A percentile compares a stretch with the other conserved stretches of the same genome.
Evolutionary conservation across 2,113 vertebrate species (phyloP).

Genomic region (Siphamia tubifer): DNA sequence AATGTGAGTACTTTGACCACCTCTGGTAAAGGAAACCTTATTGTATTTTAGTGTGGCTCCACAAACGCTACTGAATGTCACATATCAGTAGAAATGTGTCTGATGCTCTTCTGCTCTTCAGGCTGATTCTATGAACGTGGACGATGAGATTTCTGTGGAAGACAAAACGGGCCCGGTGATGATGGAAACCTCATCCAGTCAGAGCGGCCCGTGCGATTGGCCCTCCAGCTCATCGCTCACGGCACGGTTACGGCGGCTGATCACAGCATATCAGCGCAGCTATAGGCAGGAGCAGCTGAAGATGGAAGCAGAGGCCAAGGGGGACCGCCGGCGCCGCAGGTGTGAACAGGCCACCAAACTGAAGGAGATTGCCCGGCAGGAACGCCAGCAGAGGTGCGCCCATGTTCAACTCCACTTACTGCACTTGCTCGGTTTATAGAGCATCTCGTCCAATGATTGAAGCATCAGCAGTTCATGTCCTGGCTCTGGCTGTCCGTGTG

Average conservation of each 20-base stretch:
- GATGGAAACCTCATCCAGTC: conserved; percentile 53
- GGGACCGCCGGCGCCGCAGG: conserved; percentile 85
- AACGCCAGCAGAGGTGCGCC: conserved; percentile 87
- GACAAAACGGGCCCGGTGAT: conserved; percentile 74
- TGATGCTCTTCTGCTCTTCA: conserved; percentile 65
- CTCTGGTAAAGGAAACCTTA: too few relatives aligned
- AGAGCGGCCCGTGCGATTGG: conserved; percentile 82
- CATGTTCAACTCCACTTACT: too few relatives aligned
- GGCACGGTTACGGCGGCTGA: conserved; percentile 86
- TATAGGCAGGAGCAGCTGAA: conserved; percentile 92
- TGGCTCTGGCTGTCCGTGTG: too few relatives aligned
- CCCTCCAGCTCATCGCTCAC: conserved; percentile 89
- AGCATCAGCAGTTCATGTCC: too few relatives aligned
- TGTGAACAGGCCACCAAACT: conserved; percentile 91
- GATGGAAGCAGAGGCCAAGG: conserved; percentile 90
- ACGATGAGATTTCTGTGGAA: conserved; percentile 89
- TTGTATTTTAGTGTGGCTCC: too few relatives aligned
- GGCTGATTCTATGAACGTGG: conserved; percentile 85
- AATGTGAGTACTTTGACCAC: too few relatives aligned
- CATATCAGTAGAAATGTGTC: too few relatives aligned
- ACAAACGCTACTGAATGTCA: too few relatives aligned
- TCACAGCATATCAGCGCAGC: conserved; percentile 91
- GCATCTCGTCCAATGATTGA: too few relatives aligned
- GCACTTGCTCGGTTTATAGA: too few relatives aligned
- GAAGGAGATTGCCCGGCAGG: conserved; percentile 91